Conservation (phyloP, 2,888 invertebrate species). For the Sinhomidia bicolor region DNA sequence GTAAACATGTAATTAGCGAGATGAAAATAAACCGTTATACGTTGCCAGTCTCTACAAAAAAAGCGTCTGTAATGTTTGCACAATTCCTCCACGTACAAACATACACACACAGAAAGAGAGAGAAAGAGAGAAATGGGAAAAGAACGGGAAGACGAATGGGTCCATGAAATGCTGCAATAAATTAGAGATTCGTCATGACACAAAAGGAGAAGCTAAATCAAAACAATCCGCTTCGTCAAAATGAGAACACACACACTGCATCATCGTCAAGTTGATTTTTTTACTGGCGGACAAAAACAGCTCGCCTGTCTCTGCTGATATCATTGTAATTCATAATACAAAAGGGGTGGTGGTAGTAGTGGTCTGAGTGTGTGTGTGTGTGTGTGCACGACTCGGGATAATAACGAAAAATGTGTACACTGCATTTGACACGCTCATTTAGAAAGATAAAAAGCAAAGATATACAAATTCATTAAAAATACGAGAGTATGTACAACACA, state of each 20-base stretch:
- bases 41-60: conserved; percentile 11
- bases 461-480: conserved; percentile 40
- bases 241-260: conserved; percentile 27
- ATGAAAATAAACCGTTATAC: conserved; percentile 1
- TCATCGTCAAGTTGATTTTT: background rate
- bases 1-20: conserved; percentile 49
- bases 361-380: too few relatives aligned
- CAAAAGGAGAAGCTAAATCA: conserved; percentile 41
- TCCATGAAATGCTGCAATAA: conserved; percentile 43
- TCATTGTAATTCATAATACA: background rate
- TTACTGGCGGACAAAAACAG: conserved; percentile 6
- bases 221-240: conserved; percentile 39
- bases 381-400: background rate
- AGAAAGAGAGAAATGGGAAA: background rate
- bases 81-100: background rate
- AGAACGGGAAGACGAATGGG: conserved; percentile 28
- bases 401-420: background rate
- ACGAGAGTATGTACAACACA: background rate
- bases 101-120: too few relatives aligned
- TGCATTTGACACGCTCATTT: conserved; percentile 50
- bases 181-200: conserved; percentile 49
- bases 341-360: background rate
- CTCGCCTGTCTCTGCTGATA: background rate
- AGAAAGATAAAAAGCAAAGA: conserved; percentile 37
- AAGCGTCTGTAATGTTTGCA: conserved; percentile 37